Evolutionary conservation across 2,113 vertebrate genomes (phyloP).

Genomic region (Grantiella picta): DNA sequence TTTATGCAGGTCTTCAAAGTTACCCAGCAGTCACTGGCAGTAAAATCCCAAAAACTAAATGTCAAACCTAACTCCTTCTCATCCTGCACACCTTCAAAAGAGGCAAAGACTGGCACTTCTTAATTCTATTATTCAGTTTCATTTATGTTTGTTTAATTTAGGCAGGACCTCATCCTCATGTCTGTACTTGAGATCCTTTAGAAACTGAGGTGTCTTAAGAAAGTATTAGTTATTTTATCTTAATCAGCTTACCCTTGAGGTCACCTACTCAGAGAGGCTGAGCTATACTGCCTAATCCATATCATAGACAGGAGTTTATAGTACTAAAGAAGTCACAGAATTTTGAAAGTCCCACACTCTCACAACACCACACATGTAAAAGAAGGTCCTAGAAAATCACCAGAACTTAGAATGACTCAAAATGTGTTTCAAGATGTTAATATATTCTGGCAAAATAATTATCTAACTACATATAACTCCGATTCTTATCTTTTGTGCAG

Average conservation of each 20-base stretch:
- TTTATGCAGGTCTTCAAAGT: neutral
- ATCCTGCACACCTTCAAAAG: neutral
- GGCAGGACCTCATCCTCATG: neutral
- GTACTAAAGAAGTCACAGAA: neutral
- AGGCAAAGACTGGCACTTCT: neutral
- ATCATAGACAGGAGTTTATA: neutral
- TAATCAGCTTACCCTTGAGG: neutral
- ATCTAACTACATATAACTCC: neutral
- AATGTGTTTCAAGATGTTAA: neutral
- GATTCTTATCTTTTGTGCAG: neutral
- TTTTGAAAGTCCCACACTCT: neutral
- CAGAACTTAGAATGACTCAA: neutral
- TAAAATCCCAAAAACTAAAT: neutral
- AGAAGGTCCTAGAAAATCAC: neutral
- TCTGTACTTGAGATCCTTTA: neutral
- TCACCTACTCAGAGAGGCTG: neutral
- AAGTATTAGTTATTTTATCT: neutral
- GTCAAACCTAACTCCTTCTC: neutral
- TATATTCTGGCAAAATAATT: neutral
- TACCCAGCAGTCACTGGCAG: neutral
- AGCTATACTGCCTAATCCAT: neutral
- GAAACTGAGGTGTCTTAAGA: neutral
- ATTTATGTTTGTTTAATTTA: neutral
- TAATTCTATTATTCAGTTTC: neutral
- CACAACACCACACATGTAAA: neutral